Base-by-base conservation (phyloP, 2,888 invertebrate species). In the Celastrina argiolus region DNA sequence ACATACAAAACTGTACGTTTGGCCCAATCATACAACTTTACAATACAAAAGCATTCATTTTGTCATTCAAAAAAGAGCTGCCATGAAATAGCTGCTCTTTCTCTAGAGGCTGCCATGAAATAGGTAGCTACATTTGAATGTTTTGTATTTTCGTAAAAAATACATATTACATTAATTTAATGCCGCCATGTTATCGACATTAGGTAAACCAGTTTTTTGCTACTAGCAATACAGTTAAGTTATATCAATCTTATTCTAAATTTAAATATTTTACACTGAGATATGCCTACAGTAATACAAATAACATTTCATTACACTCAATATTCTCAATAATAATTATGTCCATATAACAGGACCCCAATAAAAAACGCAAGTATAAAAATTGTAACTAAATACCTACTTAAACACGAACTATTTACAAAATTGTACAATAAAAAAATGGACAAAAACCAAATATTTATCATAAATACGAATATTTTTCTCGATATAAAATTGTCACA, bases 291-390 rank as follows among this genome's bases (percentile, higher is more conserved):
- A 61, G 36, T 36, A 36, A 22, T 61, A 18, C n/a, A 10, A 34
- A 61, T 14, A 61, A 34, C 31, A 59, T 14, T 56, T 51, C 16
- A 28, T 56, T 28, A 59, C 59, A 59, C 31, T 59, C 31, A 16
- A 12, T 34, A 22, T 22, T 56, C 14, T 31, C 31, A 22, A 14
- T 28, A 28, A 56, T 28, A 18, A 61, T 31, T 18, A 22, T 18
- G 39, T 39, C 36, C 36, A 78, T 87, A 85, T 85, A 88, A 79
- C 81, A 76, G 77, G 77, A 74, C 66, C 39, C 28, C 64, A 70
- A 28, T 70, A 72, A 68, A 68, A 80, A 85, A 83, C 85, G 85
- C 84, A 83, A 81, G 77, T 81, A 80, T 79, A 72, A 71, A 73
- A 73, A 78, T 78, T 78, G 78, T 82, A 81, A 71, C 79, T 76